Evolutionary conservation across 2,797 vertebrate species (phyloP), one percentile per base, ranked within the genome.

Genomic region (Enteromius unitaeniatus): DNA sequence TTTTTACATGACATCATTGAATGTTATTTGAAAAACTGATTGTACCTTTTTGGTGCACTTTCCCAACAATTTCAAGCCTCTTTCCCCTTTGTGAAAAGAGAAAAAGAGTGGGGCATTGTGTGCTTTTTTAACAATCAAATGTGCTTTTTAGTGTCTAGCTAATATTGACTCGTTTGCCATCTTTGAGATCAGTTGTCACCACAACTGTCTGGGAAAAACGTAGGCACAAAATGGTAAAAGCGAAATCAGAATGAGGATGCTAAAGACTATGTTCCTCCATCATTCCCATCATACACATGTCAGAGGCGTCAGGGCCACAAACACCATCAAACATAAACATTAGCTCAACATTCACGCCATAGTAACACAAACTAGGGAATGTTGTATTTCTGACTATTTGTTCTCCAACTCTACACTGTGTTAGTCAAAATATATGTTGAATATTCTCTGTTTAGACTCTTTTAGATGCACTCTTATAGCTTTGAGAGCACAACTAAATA

Each of bases 241-340:
- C 37, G 3, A 88, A 84, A 72, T 82, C 67, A 47, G 76, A 87
- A 86, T 84, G 82, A 79, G 76, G 70, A 80, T 85, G 67, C 72
- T 76, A 51, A 89, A 77, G 81, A 86, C 55, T 78, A 87, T 81
- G 76, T 85, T 93, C 93, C 93, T 95, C 94, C 95, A 95, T 93
- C 95, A 95, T 95, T 96, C 93, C 94, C 94, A 91, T 92, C 91
- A 93, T 94, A 91, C 89, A 90, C 84, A 87, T 88, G 89, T 91
- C 89, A 89, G 80, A 86, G 77, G 72, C 79, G 79, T 82, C 75
- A 82, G 79, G 80, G 68, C 79, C 84, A 89, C 65, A 84, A 34
- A 85, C 85, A 86, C 78, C 51, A 79, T 83, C 83, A 78, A 76
- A 83, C 68, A 85, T 60, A 85, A 78, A 86, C 53, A 62, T 58